phyloP scores from a whole-genome alignment of 2,113 vertebrate species.

The Corvus moneduloides region DNA sequence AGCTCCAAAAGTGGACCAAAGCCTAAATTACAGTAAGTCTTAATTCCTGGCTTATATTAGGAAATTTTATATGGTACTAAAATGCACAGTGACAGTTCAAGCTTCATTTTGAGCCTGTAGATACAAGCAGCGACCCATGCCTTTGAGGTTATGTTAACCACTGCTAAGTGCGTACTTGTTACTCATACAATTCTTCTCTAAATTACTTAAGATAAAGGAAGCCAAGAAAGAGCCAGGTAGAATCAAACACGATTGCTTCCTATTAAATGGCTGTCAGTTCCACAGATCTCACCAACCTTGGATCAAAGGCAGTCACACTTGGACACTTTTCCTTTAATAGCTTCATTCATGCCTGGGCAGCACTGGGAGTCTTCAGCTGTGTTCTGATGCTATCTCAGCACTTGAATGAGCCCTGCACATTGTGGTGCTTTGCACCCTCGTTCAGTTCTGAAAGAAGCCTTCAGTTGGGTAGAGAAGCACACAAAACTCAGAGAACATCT shows the following conservation, averaged over 20 bases:
- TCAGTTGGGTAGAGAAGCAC: background rate
- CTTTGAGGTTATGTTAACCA: background rate
- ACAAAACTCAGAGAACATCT: background rate
- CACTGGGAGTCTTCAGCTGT: background rate
- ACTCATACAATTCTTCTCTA: background rate
- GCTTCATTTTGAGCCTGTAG: background rate
- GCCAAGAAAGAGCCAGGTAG: background rate
- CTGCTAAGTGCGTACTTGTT: background rate
- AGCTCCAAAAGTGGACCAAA: background rate
- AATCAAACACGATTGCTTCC: conserved; percentile 20
- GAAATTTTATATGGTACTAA: background rate
- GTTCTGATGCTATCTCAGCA: background rate
- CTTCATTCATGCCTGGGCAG: conserved; percentile 1
- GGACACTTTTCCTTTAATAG: conserved; percentile 22
- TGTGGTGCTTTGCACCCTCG: background rate
- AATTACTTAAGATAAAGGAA: conserved; percentile 41
- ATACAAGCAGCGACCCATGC: background rate
- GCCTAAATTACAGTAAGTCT: background rate
- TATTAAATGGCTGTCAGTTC: conserved; percentile 34
- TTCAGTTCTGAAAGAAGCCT: background rate
- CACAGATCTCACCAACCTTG: conserved; percentile 5
- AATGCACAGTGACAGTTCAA: background rate
- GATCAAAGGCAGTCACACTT: conserved; percentile 53
- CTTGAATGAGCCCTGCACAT: background rate
- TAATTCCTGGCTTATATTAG: background rate